A percentile compares a stretch with the other conserved stretches of the same genome.
Conservation (phyloP, 1,140 invertebrate genomes). For the Matsumurasca onukii region DNA sequence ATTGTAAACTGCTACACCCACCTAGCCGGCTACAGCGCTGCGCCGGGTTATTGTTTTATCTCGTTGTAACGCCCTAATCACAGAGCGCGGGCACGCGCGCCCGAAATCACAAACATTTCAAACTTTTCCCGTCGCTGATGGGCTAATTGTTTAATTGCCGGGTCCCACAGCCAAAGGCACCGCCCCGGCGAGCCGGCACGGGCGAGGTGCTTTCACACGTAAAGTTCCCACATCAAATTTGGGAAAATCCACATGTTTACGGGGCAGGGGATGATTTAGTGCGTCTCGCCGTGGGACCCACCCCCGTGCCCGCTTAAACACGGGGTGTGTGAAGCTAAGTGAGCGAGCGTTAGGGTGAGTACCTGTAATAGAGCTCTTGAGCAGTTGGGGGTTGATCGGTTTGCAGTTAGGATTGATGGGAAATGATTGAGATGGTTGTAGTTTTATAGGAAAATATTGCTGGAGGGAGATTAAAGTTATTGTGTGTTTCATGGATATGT, state of each 20-base stretch:
- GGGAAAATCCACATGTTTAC: conserved; percentile 8
- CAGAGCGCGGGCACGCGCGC: conserved; percentile 12
- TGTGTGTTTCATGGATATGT: no score
- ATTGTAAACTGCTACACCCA: no score
- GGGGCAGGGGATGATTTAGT: conserved; percentile 2
- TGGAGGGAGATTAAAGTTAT: no score
- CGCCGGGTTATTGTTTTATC: background rate
- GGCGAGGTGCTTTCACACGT: conserved; percentile 13
- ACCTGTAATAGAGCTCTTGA: no score
- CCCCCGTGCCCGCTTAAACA: background rate
- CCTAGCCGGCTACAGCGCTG: no score
- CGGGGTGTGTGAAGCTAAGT: no score
- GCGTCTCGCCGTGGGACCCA: background rate
- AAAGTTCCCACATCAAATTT: conserved; percentile 10
- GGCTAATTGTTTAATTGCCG: conserved; percentile 14
- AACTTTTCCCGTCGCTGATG: conserved; percentile 16
- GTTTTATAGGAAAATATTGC: no score
- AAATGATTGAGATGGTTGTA: no score
- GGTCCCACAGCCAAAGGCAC: background rate
- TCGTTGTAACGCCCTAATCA: conserved; percentile 7
- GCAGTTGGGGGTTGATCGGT: no score
- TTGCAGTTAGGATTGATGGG: no score
- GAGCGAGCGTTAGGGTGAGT: no score
- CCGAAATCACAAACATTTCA: conserved; percentile 13
- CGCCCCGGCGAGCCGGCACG: no score